Conservation (phyloP, 2,888 invertebrate genomes). For the Meteorus cinctellus region DNA sequence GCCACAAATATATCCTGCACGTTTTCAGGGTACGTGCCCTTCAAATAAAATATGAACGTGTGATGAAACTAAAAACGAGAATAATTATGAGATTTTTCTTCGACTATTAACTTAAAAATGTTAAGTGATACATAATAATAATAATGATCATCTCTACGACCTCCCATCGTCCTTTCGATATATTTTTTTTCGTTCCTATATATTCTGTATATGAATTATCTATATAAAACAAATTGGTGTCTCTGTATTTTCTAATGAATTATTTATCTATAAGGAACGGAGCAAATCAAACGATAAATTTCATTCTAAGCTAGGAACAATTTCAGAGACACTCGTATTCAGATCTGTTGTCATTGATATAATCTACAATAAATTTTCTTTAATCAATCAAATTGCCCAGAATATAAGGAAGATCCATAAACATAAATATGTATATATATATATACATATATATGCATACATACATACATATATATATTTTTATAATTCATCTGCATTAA, state of each 20-base stretch:
- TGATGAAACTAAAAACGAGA: constrained; percentile 37
- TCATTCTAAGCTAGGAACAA: constrained; percentile 31
- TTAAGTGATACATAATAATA: constrained; percentile 2
- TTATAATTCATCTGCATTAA: constrained; percentile 36
- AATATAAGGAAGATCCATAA: not conserved
- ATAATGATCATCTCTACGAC: constrained; percentile 36
- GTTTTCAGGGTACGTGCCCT: constrained; percentile 58
- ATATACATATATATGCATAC: not conserved
- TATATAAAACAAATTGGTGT: constrained; percentile 16
- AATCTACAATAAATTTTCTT: constrained; percentile 5
- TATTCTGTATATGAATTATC: constrained; percentile 12
- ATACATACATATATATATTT: not conserved
- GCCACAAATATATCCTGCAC: constrained; percentile 67
- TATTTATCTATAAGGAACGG: not conserved
- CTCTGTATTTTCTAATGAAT: constrained; percentile 10
- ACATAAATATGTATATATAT: not conserved
- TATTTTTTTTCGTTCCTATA: constrained; percentile 35
- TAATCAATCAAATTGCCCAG: not conserved
- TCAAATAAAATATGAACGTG: constrained; percentile 64
- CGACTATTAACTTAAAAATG: constrained; percentile 23
- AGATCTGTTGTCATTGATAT: constrained; percentile 13
- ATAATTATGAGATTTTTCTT: not conserved
- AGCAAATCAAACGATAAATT: constrained; percentile 19
- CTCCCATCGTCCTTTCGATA: constrained; percentile 47
- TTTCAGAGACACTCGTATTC: constrained; percentile 15